phyloP scores from a whole-genome alignment of 2,888 invertebrate species.

The Byasa hedistus region DNA sequence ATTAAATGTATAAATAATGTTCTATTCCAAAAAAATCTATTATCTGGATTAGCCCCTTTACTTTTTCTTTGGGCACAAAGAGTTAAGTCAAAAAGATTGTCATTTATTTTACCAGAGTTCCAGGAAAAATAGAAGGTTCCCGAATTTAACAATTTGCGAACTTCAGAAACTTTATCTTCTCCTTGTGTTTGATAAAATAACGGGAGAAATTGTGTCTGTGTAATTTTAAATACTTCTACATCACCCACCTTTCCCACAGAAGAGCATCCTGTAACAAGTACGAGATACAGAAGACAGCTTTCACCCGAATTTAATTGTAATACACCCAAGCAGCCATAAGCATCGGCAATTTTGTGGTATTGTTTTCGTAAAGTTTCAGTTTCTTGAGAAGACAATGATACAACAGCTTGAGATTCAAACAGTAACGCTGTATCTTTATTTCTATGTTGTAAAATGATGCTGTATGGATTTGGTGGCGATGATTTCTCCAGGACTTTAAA shows the following conservation, averaged over 20 bases:
- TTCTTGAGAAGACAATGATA: conserved; percentile 91
- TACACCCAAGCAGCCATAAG: conserved; percentile 97
- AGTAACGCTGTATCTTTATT: conserved; percentile 91
- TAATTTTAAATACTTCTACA: conserved; percentile 96
- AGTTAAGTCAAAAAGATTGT: conserved; percentile 91
- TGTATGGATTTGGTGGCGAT: conserved; percentile 91
- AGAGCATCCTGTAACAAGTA: conserved; percentile 96
- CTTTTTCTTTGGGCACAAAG: conserved; percentile 94
- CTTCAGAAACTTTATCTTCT: conserved; percentile 82
- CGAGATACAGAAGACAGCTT: conserved; percentile 91
- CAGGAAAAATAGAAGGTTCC: conserved; percentile 99
- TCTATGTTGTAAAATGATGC: conserved; percentile 93
- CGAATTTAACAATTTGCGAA: conserved; percentile 95
- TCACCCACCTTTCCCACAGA: conserved; percentile 98
- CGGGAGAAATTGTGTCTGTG: conserved; percentile 94
- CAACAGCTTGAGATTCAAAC: conserved; percentile 96
- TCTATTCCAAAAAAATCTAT: conserved; percentile 99
- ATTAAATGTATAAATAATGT: conserved; percentile 96
- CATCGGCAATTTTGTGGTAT: conserved; percentile 95
- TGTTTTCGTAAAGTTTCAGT: conserved; percentile 93
- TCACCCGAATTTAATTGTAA: conserved; percentile 93
- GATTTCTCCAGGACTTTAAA: conserved; percentile 95
- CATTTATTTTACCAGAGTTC: conserved; percentile 76
- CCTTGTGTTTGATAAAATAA: conserved; percentile 85
- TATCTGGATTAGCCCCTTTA: conserved; percentile 90